Percentiles rank a stretch among this genome's conserved stretches.
Conservation (phyloP, 2,888 invertebrate genomes). For the Chymomyza procnemis region DNA sequence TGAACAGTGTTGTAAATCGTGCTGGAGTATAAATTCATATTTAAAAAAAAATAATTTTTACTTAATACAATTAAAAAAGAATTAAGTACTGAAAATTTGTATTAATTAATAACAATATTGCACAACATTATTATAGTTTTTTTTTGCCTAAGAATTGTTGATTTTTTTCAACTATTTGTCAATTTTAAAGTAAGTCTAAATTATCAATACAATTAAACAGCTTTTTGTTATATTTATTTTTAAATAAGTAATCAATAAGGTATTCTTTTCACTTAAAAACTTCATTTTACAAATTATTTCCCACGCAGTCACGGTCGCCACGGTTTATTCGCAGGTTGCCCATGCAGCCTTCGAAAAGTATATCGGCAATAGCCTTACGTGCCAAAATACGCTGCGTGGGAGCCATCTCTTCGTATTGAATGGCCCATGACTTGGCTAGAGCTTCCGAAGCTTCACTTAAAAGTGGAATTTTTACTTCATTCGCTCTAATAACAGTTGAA, state of each 20-base stretch:
- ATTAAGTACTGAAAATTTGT: too few relatives aligned
- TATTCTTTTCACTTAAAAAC: background rate
- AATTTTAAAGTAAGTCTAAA: background rate
- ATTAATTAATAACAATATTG: background rate
- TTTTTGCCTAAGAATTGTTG: too few relatives aligned
- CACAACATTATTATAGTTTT: too few relatives aligned
- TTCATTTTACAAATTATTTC: constrained; percentile 21
- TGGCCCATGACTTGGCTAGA: constrained; percentile 72
- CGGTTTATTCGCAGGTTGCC: constrained; percentile 67
- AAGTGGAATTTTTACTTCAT: background rate
- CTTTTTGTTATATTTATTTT: background rate
- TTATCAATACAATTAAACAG: background rate
- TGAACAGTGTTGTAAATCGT: background rate
- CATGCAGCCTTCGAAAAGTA: constrained; percentile 73
- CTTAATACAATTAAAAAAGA: too few relatives aligned
- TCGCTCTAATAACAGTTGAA: background rate
- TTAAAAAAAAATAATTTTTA: background rate
- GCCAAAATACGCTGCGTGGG: constrained; percentile 69
- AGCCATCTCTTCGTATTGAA: constrained; percentile 72
- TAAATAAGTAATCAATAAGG: background rate
- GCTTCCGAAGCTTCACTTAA: constrained; percentile 65
- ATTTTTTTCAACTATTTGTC: too few relatives aligned
- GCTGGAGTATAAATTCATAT: background rate
- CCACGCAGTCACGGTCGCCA: constrained; percentile 38
- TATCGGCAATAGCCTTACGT: constrained; percentile 73